These are phyloP conservation scores for Microtus richardsoni DNA, from an alignment of 2,113 vertebrate species.

Conservation along the genomic window DNA sequence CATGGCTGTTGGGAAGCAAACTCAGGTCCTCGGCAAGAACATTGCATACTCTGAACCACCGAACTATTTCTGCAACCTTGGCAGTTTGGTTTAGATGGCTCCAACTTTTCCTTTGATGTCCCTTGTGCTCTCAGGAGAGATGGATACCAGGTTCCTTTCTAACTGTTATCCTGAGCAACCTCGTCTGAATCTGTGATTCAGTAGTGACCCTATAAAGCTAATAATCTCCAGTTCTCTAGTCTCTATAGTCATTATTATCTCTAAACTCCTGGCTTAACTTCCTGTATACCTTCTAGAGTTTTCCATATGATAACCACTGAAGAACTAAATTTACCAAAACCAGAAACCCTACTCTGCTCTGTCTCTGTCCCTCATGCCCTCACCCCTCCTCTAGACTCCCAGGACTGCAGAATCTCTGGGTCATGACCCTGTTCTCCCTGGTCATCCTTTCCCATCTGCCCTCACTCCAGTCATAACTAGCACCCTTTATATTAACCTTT, in stretches of 20 bases:
- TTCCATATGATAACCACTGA: background rate
- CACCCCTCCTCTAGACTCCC: background rate
- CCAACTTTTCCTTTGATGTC: background rate
- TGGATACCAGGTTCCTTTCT: background rate
- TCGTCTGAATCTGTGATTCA: background rate
- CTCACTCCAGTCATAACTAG: background rate
- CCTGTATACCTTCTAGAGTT: background rate
- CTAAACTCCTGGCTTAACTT: background rate
- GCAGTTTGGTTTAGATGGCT: background rate
- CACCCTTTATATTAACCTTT: background rate
- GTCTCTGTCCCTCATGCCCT: background rate
- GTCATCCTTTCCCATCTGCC: background rate
- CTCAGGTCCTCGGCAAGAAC: background rate
- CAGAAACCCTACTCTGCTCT: background rate
- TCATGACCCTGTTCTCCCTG: background rate
- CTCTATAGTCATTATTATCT: background rate
- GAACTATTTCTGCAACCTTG: too few species aligned
- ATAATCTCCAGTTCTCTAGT: background rate
- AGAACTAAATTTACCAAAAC: conserved; percentile 10
- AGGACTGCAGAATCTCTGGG: background rate
- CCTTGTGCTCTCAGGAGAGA: background rate
- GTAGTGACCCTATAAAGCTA: background rate
- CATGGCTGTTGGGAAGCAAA: background rate
- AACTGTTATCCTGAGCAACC: background rate
- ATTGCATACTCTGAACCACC: background rate